These are phyloP conservation scores for Ethmia dodecea DNA, from an alignment of 2,888 invertebrate genomes.

Conservation along the genomic window DNA sequence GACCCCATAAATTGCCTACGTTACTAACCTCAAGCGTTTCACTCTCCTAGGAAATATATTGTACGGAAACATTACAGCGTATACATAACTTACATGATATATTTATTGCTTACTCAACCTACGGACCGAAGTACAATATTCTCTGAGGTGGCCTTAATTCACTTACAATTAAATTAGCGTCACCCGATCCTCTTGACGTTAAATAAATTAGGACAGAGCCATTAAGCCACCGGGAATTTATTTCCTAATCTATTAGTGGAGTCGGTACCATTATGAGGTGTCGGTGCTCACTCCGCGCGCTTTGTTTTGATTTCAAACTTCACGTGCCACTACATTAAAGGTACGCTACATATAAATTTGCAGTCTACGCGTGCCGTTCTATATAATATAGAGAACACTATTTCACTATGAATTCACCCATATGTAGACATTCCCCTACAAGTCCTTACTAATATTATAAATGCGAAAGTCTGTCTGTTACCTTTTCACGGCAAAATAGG, in stretches of 20 bases:
- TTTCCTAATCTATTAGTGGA: conserved; percentile 52
- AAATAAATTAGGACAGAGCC: conserved; percentile 58
- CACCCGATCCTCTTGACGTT: conserved; percentile 52
- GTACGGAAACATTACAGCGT: conserved; percentile 35
- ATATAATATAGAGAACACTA: too few relatives aligned
- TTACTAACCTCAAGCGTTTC: conserved; percentile 47
- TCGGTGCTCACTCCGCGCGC: conserved; percentile 19
- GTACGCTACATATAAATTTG: too few relatives aligned
- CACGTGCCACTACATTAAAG: too few relatives aligned
- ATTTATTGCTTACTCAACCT: conserved; percentile 49
- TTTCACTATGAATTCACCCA: too few relatives aligned
- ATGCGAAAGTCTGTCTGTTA: too few relatives aligned
- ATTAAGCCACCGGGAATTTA: conserved; percentile 51
- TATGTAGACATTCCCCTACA: too few relatives aligned
- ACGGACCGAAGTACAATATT: conserved; percentile 37
- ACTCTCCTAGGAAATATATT: conserved; percentile 43
- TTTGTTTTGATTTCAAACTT: conserved; percentile 20
- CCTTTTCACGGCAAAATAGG: too few relatives aligned
- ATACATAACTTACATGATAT: conserved; percentile 32
- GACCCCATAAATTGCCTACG: conserved; percentile 39
- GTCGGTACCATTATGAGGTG: conserved; percentile 24
- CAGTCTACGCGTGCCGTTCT: too few relatives aligned
- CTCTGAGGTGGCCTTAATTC: conserved; percentile 56
- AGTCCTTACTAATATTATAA: too few relatives aligned
- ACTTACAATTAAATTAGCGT: conserved; percentile 62